phyloP scores from a whole-genome alignment of 1,140 invertebrate genomes.

The Bombus confusus region DNA sequence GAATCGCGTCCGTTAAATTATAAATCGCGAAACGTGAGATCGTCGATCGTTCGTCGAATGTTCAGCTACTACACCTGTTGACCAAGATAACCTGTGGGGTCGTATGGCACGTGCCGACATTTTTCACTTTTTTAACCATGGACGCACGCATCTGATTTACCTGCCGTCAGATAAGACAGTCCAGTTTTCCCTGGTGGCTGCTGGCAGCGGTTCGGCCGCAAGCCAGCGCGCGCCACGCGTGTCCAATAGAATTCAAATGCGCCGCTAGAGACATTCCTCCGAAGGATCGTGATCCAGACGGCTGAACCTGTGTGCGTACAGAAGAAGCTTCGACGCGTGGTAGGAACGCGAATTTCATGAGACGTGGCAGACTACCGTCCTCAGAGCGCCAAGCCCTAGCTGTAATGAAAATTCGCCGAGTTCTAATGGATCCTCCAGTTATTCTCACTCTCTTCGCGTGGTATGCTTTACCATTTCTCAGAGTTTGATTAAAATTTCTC shows the following conservation, averaged over 20 bases:
- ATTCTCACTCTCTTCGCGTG: background rate
- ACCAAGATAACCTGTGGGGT: conserved; percentile 46
- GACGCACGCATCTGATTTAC: conserved; percentile 30
- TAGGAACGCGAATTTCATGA: background rate
- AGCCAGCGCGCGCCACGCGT: conserved; percentile 26
- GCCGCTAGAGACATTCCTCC: conserved; percentile 41
- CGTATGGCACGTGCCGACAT: conserved; percentile 56
- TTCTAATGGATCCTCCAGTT: background rate
- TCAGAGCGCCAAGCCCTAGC: background rate
- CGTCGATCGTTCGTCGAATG: conserved; percentile 47
- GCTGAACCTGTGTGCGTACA: background rate
- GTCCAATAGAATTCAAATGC: conserved; percentile 49
- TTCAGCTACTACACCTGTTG: conserved; percentile 49
- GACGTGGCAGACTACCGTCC: no score
- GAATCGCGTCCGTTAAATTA: no score
- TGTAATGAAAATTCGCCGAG: background rate
- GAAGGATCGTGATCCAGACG: background rate
- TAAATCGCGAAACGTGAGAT: background rate
- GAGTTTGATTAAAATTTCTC: background rate
- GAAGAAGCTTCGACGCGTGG: conserved; percentile 1
- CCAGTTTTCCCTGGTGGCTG: conserved; percentile 26
- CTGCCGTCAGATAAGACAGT: conserved; percentile 47
- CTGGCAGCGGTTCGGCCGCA: conserved; percentile 2
- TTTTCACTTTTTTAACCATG: conserved; percentile 14
- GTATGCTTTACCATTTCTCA: no score